Evolutionary conservation across 2,888 invertebrate genomes (phyloP).

Genomic region (Tetrapedia diversipes): DNA sequence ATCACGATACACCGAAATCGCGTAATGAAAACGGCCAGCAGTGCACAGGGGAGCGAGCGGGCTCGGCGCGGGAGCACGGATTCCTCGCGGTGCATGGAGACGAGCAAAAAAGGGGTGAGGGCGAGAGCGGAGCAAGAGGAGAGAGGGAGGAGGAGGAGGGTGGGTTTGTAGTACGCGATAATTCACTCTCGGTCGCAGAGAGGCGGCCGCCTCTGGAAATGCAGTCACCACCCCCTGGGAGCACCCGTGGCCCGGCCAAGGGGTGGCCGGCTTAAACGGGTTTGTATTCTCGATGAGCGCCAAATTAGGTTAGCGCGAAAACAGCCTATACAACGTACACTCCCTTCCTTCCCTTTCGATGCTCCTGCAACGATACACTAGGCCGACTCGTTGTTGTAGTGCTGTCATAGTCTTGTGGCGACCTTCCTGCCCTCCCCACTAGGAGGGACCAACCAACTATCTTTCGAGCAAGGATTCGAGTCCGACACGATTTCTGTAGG

Average conservation of each 20-base stretch:
- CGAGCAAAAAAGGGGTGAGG: slow-evolving; percentile 26
- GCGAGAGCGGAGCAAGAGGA: not conserved
- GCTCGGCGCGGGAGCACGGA: slow-evolving; percentile 2
- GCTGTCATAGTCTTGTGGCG: too few species aligned
- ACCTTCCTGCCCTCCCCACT: too few species aligned
- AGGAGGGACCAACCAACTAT: too few species aligned
- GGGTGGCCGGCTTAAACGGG: slow-evolving; percentile 74
- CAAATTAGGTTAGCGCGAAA: slow-evolving; percentile 78
- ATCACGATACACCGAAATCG: slow-evolving; percentile 40
- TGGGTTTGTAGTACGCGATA: slow-evolving; percentile 66
- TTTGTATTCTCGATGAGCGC: slow-evolving; percentile 78
- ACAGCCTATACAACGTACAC: slow-evolving; percentile 74
- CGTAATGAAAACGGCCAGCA: slow-evolving; percentile 46
- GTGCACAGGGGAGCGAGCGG: too few species aligned
- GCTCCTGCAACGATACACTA: slow-evolving; percentile 13
- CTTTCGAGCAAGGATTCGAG: too few species aligned
- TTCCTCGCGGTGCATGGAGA: slow-evolving; percentile 18
- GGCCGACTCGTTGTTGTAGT: too few species aligned
- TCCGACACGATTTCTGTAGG: too few species aligned
- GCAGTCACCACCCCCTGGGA: slow-evolving; percentile 68
- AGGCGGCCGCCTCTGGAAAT: slow-evolving; percentile 70
- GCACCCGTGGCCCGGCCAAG: slow-evolving; percentile 28
- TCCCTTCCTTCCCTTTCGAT: slow-evolving; percentile 43
- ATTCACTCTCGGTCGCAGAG: slow-evolving; percentile 73
- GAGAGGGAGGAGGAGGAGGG: slow-evolving; percentile 10